Evolutionary conservation across 2,888 invertebrate genomes (phyloP).

Genomic region (Augiades crinisus): DNA sequence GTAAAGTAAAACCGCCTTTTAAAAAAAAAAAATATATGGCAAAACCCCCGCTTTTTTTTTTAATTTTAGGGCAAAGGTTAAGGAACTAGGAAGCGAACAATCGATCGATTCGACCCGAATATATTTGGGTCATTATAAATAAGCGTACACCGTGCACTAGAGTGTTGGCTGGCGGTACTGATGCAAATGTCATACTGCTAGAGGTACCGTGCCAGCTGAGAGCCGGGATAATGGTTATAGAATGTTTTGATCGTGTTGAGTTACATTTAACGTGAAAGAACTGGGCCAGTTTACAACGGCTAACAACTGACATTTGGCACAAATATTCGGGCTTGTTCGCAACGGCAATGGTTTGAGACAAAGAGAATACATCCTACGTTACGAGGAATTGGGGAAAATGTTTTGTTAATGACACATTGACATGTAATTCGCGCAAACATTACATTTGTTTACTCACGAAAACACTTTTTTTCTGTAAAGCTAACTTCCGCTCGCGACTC

Average conservation of each 20-base stretch:
- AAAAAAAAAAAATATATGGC: too few species aligned
- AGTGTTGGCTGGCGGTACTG: slow-evolving; percentile 21
- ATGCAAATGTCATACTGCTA: slow-evolving; percentile 25
- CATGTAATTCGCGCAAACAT: not conserved
- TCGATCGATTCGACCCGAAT: slow-evolving; percentile 27
- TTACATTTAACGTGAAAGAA: slow-evolving; percentile 21
- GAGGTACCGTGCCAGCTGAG: slow-evolving; percentile 29
- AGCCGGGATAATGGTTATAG: slow-evolving; percentile 27
- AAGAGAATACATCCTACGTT: too few species aligned
- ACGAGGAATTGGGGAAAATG: not conserved
- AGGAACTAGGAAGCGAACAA: slow-evolving; percentile 35
- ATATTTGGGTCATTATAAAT: slow-evolving; percentile 42
- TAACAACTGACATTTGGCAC: slow-evolving; percentile 7
- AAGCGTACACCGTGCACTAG: slow-evolving; percentile 21
- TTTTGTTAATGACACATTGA: not conserved
- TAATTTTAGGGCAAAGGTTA: slow-evolving; percentile 18
- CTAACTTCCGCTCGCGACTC: too few species aligned
- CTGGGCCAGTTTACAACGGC: slow-evolving; percentile 8
- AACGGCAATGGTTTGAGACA: too few species aligned
- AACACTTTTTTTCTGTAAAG: not conserved
- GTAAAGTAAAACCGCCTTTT: too few species aligned
- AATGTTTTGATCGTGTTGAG: slow-evolving; percentile 22
- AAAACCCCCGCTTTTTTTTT: slow-evolving; percentile 5
- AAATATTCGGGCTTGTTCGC: too few species aligned
- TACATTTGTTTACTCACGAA: not conserved